These are phyloP conservation scores for Bombus breviceps DNA, from an alignment of 1,140 invertebrate genomes.

Conservation along the genomic window DNA sequence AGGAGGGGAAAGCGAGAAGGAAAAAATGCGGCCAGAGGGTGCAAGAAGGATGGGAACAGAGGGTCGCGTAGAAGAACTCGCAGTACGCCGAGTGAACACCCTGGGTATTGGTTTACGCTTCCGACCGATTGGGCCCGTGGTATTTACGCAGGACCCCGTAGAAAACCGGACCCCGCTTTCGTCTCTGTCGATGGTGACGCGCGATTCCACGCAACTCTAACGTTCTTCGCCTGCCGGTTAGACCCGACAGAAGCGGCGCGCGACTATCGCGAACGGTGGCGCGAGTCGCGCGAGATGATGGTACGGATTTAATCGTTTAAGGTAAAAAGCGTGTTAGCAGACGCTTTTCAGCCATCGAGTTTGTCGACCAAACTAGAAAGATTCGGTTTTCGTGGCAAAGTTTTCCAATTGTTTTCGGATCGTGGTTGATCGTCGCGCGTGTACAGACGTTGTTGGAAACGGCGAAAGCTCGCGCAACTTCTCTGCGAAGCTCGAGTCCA, in stretches of 20 bases:
- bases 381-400: too few species aligned
- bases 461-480: too few species aligned
- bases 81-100: slow-evolving; percentile 55
- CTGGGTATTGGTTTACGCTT: slow-evolving; percentile 76
- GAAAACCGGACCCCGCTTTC: slow-evolving; percentile 40
- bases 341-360: too few species aligned
- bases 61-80: slow-evolving; percentile 22
- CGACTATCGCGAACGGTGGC: neutral
- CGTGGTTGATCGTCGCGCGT: fast-evolving
- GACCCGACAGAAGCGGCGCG: neutral
- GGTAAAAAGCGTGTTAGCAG: too few species aligned
- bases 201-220: slow-evolving; percentile 35
- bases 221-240: neutral
- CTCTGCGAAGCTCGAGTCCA: too few species aligned
- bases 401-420: too few species aligned
- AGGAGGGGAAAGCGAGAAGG: neutral
- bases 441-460: too few species aligned
- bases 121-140: slow-evolving; percentile 71
- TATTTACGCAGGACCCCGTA: slow-evolving; percentile 71
- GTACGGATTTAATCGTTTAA: neutral
- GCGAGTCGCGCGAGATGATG: too few species aligned
- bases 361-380: too few species aligned
- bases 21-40: neutral
- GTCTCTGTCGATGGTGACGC: neutral
- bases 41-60: neutral